Conservation (phyloP, 2,888 invertebrate genomes). For the Apamea sordens region DNA sequence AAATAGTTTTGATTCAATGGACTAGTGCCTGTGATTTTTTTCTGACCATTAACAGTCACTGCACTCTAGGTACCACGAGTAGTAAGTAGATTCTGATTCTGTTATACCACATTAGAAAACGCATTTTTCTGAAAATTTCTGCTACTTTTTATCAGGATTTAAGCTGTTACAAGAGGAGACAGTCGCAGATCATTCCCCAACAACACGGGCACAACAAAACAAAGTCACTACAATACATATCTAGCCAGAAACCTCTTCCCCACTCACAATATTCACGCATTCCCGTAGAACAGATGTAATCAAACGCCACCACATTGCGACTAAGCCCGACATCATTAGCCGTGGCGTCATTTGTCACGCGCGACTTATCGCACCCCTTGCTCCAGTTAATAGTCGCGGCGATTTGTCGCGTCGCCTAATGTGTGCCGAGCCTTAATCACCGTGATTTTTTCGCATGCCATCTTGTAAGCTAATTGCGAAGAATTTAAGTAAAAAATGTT, state of each 20-base stretch:
- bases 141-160: neutral
- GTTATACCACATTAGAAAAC: neutral
- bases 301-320: conserved; percentile 58
- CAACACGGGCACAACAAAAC: neutral
- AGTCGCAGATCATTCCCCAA: neutral
- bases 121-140: too few relatives aligned
- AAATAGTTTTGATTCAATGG: neutral
- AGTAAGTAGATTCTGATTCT: neutral
- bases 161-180: neutral
- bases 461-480: conserved; percentile 49
- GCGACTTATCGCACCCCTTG: conserved; percentile 79
- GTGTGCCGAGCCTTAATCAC: conserved; percentile 68
- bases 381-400: conserved; percentile 75
- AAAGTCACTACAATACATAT: neutral
- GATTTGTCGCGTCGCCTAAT: conserved; percentile 74
- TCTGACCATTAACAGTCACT: neutral
- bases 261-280: conserved; percentile 43
- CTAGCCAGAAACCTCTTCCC: neutral
- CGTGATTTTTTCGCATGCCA: conserved; percentile 60
- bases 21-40: too few relatives aligned
- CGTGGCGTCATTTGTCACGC: conserved; percentile 78
- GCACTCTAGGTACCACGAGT: neutral
- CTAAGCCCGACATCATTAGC: conserved; percentile 78
- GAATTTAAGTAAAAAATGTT: conserved; percentile 2
- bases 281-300: conserved; percentile 65